A percentile compares a stretch with the other conserved stretches of the same genome.
Conservation (phyloP, 2,888 invertebrate genomes). For the Temnothorax unifasciatus region DNA sequence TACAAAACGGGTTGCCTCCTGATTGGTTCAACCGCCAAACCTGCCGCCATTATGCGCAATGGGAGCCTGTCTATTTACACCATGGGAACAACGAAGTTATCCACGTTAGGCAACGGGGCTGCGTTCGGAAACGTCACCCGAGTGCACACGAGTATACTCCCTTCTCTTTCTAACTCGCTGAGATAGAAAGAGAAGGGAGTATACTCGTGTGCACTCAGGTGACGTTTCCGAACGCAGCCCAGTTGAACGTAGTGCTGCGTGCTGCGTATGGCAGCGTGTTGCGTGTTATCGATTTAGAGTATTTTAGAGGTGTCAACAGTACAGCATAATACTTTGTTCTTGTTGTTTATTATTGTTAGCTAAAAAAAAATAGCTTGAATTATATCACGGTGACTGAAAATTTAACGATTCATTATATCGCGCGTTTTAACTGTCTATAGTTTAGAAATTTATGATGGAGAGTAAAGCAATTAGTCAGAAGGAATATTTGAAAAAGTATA, state of each 20-base stretch:
- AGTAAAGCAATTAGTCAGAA: conserved; percentile 89
- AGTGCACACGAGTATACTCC: too few relatives aligned
- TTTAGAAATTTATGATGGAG: conserved; percentile 65
- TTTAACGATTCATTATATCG: background rate
- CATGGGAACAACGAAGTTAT: background rate
- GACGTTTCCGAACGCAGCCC: too few relatives aligned
- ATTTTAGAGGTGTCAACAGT: background rate
- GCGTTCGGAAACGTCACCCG: too few relatives aligned
- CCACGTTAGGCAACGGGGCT: background rate
- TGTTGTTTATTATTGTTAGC: conserved; percentile 21
- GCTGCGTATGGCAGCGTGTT: background rate
- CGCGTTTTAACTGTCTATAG: background rate
- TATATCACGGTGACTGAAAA: background rate
- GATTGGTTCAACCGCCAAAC: too few relatives aligned
- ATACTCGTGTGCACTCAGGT: too few relatives aligned
- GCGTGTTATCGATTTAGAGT: conserved; percentile 9
- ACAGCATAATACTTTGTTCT: background rate
- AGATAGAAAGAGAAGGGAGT: too few relatives aligned
- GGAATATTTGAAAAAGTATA: conserved; percentile 93
- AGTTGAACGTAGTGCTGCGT: too few relatives aligned
- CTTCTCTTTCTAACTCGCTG: too few relatives aligned
- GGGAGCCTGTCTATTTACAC: too few relatives aligned
- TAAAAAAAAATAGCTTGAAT: background rate
- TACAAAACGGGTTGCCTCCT: too few relatives aligned
- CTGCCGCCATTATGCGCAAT: too few relatives aligned